Conservation (phyloP, 2,888 invertebrate species). For the Zaprionus bogoriensis region DNA sequence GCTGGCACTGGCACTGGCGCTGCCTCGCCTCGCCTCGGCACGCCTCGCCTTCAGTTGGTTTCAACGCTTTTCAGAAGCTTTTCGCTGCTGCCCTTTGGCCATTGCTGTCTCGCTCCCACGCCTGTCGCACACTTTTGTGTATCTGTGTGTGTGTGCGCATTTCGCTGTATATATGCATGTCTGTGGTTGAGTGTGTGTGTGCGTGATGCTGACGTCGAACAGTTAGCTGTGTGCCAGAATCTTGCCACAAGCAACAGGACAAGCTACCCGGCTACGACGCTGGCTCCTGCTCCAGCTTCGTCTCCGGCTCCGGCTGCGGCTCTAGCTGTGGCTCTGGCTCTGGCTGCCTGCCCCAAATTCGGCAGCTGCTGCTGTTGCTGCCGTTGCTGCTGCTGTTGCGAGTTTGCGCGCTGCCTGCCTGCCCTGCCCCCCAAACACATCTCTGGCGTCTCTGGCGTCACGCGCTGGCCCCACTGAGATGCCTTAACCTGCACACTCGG, state of each 20-base stretch:
- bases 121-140: conserved; percentile 9
- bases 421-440: neutral
- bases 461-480: conserved; percentile 26
- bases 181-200: conserved; percentile 9
- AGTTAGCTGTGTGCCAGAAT: conserved; percentile 32
- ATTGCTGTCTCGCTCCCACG: conserved; percentile 48
- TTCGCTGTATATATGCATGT: no score
- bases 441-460: conserved; percentile 26
- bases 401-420: conserved; percentile 47
- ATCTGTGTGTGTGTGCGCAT: conserved; percentile 2
- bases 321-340: neutral
- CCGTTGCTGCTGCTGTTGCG: conserved; percentile 32
- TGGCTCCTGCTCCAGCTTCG: neutral
- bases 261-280: conserved; percentile 23
- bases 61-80: conserved; percentile 55
- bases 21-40: no score
- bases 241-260: conserved; percentile 72
- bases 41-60: conserved; percentile 18
- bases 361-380: conserved; percentile 31
- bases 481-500: conserved; percentile 65
- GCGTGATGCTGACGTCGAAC: conserved; percentile 65
- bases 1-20: no score
- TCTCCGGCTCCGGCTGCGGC: neutral
- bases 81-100: conserved; percentile 48
- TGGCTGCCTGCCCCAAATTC: conserved; percentile 58